Evolutionary conservation across 2,797 vertebrate genomes (phyloP).

Genomic region (Gymnocypris eckloni): DNA sequence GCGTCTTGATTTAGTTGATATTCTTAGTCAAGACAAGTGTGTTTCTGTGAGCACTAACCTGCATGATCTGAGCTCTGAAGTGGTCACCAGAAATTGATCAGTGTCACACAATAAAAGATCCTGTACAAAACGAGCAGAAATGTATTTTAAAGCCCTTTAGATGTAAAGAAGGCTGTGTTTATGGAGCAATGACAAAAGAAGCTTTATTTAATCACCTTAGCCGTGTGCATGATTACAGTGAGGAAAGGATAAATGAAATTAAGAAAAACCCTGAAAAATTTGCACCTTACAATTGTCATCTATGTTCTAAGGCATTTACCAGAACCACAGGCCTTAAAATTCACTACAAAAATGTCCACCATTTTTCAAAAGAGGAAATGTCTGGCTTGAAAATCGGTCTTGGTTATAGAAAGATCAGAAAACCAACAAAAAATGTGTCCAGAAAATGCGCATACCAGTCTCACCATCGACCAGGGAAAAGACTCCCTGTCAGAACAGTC

Average conservation of each 20-base stretch:
- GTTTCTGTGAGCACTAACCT: slow-evolving; percentile 37
- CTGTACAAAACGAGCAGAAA: slow-evolving; percentile 79
- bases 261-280: slow-evolving; percentile 95
- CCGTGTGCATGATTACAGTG: slow-evolving; percentile 90
- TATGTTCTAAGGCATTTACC: slow-evolving; percentile 97
- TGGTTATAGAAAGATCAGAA: slow-evolving; percentile 48
- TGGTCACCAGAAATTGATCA: slow-evolving; percentile 64
- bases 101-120: slow-evolving; percentile 67
- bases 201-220: slow-evolving; percentile 95
- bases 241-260: slow-evolving; percentile 94
- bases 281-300: slow-evolving; percentile 93
- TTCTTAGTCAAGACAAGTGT: slow-evolving; percentile 48
- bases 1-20: slow-evolving; percentile 87
- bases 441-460: slow-evolving; percentile 5
- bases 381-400: slow-evolving; percentile 88
- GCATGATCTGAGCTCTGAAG: slow-evolving; percentile 14
- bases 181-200: slow-evolving; percentile 98
- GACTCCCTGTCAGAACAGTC: slow-evolving; percentile 1
- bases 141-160: slow-evolving; percentile 92
- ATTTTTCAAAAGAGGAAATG: slow-evolving; percentile 91
- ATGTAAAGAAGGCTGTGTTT: slow-evolving; percentile 91
- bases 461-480: neutral
- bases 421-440: neutral
- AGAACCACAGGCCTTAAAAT: slow-evolving; percentile 97
- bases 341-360: slow-evolving; percentile 96